Evolutionary conservation across 2,113 vertebrate species (phyloP), one percentile per base, ranked within the genome.

Genomic region (Megaceryle maxima): DNA sequence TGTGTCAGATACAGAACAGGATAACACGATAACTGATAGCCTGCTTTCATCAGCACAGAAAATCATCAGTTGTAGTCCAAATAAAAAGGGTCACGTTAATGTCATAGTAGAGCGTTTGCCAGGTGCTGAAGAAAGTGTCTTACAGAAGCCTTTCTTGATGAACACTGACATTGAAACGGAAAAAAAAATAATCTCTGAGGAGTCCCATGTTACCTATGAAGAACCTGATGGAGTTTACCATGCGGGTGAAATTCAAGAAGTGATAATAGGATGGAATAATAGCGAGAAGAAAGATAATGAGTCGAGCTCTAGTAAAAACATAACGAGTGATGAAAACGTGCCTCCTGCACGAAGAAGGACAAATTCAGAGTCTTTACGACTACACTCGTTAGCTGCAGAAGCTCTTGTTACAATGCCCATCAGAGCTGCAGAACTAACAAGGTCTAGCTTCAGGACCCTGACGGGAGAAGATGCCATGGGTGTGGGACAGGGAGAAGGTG

Each of bases 81-180:
- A 99, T 87, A 98, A 98, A n/a, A 98, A 98, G 10, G 99, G 99
- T 9, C 99, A 99, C 0, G 98, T 99, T 88, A 99, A 99, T 4
- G 99, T 99, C 93, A 99, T 99, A n/a, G 99, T 99, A 29, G 99
- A 99, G 44, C 99, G 99, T 22, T 97, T 99, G 90, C 99, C 99
- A 5, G 98, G 98, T 26, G 99, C 99, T 1, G 99, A 99, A 94
- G 99, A 99, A 72, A 97, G 96, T 0, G 98, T 98, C 50, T 96
- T 98, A 6, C 98, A 98, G 29, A 99, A 98, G 90, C 97, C 98
- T 3, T 99, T 99, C 44, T 98, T 98, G 44, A 97, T 99, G 64
- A 96, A 96, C 66, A 92, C 98, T 9, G 98, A 98, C 22, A 95
- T 98, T 12, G 98, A 98, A 44, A 96, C 92, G 3, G 98, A 98